Base-by-base conservation (phyloP, 2,888 invertebrate genomes). In the Penaeus monodon region DNA sequence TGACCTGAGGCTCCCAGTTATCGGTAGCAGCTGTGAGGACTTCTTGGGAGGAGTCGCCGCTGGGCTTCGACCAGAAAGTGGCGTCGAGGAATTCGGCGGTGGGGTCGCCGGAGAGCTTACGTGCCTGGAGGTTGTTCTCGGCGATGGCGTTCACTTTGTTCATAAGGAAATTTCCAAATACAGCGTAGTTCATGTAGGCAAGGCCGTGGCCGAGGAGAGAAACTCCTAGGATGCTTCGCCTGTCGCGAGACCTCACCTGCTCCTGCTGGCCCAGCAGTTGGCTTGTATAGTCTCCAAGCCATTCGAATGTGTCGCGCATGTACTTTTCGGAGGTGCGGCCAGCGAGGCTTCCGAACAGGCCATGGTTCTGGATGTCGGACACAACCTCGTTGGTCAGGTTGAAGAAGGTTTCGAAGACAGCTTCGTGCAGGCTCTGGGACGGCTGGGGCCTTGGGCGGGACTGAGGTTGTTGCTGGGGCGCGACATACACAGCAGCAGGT, bases 1-100 rank as follows among this genome's bases (percentile, higher is more conserved):
- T 89, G 27, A 89, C 89, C 84, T 88, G 88, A 17, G 89, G 89
- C 49, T 83, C 68, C 89, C 89, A 89, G 38, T 88, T 70, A 66
- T 89, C 85, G 73, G 74, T 85, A 24, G 85, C 76, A 22, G 76
- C 85, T 20, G 85, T 85, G 33, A 85, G 79, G 24, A 74, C 81
- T 7, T 20, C 49, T 17, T 57, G 57, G 4, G 81, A 44, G 57
- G 66, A 12, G 20, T n/a, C 49, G 10, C n/a, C 81, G 65, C 12
- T 7, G 49, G 85, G 27, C 33, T 64, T 27, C 66, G 77, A 44
- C 81, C 84, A 85, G 84, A 84, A 89, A 29, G 68, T 74, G 38
- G 80, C 66, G 76, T 89, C 89, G 8, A 89, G 81, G 82, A 89
- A 81, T 38, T 88, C 84, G 22, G 82, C 86, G 49, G 79, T 64